These are phyloP conservation scores for Rotaria macrura DNA, from an alignment of 2,888 invertebrate genomes.

Conservation along the genomic window DNA sequence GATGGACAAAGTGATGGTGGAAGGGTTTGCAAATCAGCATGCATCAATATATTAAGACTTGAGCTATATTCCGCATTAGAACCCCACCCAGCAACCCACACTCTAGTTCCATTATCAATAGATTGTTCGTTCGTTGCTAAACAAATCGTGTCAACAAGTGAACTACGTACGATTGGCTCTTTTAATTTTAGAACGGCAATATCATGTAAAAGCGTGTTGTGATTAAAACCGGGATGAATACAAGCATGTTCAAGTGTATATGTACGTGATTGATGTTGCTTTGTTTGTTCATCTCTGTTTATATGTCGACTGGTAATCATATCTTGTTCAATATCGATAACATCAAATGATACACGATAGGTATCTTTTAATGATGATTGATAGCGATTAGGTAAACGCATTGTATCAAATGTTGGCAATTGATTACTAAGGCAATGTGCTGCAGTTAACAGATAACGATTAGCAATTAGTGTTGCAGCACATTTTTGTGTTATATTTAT, in stretches of 20 bases:
- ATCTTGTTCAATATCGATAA: background rate
- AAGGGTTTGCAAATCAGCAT: background rate
- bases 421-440: background rate
- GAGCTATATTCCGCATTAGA: constrained; percentile 26
- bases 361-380: constrained; percentile 16
- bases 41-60: background rate
- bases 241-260: background rate
- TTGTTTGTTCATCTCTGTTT: background rate
- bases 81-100: constrained; percentile 29
- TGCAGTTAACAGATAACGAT: background rate
- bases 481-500: constrained; percentile 18
- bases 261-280: background rate
- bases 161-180: constrained; percentile 23
- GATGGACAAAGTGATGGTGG: background rate
- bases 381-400: constrained; percentile 21
- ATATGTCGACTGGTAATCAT: background rate
- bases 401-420: background rate
- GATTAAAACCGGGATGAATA: constrained; percentile 18
- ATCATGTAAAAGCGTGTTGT: constrained; percentile 27
- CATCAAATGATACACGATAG: constrained; percentile 21
- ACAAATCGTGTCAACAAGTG: constrained; percentile 28
- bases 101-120: background rate
- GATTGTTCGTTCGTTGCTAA: constrained; percentile 10
- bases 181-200: constrained; percentile 29
- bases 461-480: constrained; percentile 20